Conservation (phyloP, 2,888 invertebrate genomes). For the Carcina quercana region DNA sequence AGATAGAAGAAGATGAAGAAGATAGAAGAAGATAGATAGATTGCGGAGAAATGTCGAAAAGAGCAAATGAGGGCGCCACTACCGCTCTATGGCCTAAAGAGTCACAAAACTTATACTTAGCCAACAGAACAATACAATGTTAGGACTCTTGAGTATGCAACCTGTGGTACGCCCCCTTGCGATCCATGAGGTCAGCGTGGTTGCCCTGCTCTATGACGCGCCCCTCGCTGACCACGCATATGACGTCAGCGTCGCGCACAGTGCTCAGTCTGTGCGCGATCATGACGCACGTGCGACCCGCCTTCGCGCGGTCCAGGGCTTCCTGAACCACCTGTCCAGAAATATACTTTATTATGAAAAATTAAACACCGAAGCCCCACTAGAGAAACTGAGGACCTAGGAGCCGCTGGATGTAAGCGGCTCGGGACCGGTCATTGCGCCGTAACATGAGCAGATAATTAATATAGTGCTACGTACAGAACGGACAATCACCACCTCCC, state of each 20-base stretch:
- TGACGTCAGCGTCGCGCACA: slow-evolving; percentile 85
- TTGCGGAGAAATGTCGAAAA: too few relatives aligned
- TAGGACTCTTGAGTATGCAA: slow-evolving; percentile 30
- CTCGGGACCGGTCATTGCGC: too few relatives aligned
- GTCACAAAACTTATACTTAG: too few relatives aligned
- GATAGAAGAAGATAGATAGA: too few relatives aligned
- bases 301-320: slow-evolving; percentile 82
- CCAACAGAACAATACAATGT: too few relatives aligned
- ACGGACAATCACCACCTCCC: too few relatives aligned
- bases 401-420: too few relatives aligned
- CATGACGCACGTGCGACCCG: slow-evolving; percentile 87
- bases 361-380: neutral
- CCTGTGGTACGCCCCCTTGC: slow-evolving; percentile 74
- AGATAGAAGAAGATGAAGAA: too few relatives aligned
- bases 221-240: slow-evolving; percentile 82
- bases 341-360: neutral
- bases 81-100: too few relatives aligned
- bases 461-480: too few relatives aligned
- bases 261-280: slow-evolving; percentile 92
- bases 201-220: slow-evolving; percentile 77
- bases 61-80: too few relatives aligned
- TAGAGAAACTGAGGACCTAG: neutral
- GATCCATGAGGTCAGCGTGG: slow-evolving; percentile 76
- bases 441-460: too few relatives aligned
- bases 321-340: slow-evolving; percentile 85